Evolutionary conservation across 2,888 invertebrate species (phyloP).

Genomic region (Baccha elongata): DNA sequence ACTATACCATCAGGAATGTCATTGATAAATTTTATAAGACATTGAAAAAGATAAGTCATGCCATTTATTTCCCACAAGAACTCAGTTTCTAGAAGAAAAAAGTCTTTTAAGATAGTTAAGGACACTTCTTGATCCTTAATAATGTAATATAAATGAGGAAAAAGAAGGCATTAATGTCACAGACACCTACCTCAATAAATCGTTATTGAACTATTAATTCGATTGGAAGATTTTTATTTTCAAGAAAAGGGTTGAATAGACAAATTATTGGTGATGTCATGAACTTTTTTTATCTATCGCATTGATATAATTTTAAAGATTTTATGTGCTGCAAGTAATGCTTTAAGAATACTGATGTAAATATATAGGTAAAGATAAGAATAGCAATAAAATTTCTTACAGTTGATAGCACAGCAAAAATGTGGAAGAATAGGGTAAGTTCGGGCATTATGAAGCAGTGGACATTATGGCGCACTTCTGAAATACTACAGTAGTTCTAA

Average conservation of each 20-base stretch:
- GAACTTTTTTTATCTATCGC: neutral
- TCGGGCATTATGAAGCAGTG: too few relatives aligned
- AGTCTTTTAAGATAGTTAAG: conserved; percentile 33
- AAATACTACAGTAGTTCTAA: too few relatives aligned
- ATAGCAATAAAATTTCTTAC: too few relatives aligned
- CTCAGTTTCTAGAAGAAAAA: conserved; percentile 15
- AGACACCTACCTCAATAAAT: conserved; percentile 23
- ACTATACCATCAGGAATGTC: conserved; percentile 30
- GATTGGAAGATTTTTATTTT: conserved; percentile 1
- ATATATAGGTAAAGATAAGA: too few relatives aligned
- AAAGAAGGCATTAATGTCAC: neutral
- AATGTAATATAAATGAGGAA: conserved; percentile 12
- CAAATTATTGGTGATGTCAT: neutral
- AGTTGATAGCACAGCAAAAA: too few relatives aligned
- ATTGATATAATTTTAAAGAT: conserved; percentile 2
- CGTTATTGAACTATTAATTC: conserved; percentile 14
- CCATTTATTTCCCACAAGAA: conserved; percentile 25
- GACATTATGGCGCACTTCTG: too few relatives aligned
- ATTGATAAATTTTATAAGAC: conserved; percentile 31
- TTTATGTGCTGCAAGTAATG: conserved; percentile 19
- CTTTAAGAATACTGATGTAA: too few relatives aligned
- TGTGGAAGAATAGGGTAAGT: too few relatives aligned
- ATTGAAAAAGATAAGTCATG: conserved; percentile 27
- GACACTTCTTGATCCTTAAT: conserved; percentile 15
- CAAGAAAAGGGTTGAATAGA: conserved; percentile 4